Conservation (phyloP, 1,140 invertebrate genomes). For the Musca domestica region DNA sequence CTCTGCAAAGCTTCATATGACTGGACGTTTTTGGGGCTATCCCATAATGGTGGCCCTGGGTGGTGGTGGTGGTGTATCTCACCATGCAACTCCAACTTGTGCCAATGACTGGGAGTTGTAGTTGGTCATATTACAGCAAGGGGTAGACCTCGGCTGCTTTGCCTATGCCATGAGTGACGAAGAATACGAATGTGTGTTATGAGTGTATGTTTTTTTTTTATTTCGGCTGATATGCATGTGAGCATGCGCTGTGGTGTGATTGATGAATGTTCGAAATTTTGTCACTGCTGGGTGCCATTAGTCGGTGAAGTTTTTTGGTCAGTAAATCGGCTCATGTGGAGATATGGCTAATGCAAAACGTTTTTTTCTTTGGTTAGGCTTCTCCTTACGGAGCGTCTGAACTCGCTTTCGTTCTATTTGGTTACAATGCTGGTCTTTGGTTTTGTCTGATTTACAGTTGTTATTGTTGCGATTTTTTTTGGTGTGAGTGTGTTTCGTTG, state of each 20-base stretch:
- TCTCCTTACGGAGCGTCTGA: background rate
- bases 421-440: background rate
- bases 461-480: background rate
- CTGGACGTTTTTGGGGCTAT: background rate
- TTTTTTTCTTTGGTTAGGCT: background rate
- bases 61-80: too few species aligned
- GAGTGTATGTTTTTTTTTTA: too few species aligned
- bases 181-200: too few species aligned
- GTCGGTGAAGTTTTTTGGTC: conserved; percentile 10
- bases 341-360: conserved; percentile 5
- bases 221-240: background rate
- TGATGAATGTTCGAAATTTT: conserved; percentile 19
- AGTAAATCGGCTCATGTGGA: background rate
- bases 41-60: too few species aligned
- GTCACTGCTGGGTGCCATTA: conserved; percentile 20
- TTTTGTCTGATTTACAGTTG: background rate
- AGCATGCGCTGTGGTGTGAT: conserved; percentile 13
- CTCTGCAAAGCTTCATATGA: conserved; percentile 9
- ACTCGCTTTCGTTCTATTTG: background rate
- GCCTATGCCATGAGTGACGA: too few species aligned
- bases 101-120: too few species aligned
- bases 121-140: too few species aligned
- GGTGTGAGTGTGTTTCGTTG: too few species aligned
- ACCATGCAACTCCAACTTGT: too few species aligned
- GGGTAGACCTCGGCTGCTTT: too few species aligned